Conservation (phyloP, 2,888 invertebrate species). For the Rhopalosiphum nymphaeae region DNA sequence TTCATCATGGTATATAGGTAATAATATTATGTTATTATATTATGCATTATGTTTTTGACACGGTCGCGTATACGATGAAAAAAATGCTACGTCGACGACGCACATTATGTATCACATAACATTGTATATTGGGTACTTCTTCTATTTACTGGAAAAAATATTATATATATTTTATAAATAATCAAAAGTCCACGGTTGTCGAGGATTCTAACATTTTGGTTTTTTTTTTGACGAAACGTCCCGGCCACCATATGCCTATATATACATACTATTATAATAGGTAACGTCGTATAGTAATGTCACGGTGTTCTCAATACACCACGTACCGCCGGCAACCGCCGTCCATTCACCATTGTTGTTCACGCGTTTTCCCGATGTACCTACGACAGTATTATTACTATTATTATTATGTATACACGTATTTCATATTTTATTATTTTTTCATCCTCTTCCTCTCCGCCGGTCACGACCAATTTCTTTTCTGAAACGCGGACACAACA, state of each 20-base stretch:
- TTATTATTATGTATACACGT: conserved; percentile 15
- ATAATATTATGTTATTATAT: conserved; percentile 13
- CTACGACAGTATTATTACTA: conserved; percentile 16
- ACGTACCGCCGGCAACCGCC: conserved; percentile 37
- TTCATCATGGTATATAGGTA: background rate
- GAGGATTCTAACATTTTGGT: background rate
- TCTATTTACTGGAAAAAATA: background rate
- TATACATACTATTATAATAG: background rate
- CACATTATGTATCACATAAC: background rate
- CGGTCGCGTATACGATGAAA: conserved; percentile 19
- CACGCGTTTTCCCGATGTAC: conserved; percentile 43
- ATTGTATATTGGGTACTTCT: background rate
- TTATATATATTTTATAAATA: conserved; percentile 19
- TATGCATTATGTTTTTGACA: conserved; percentile 26
- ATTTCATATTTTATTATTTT: conserved; percentile 36
- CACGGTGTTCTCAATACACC: conserved; percentile 52
- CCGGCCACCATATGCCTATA: background rate
- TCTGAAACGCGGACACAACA: conserved; percentile 1
- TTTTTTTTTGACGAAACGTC: background rate
- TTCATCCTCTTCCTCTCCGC: background rate
- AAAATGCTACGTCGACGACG: background rate
- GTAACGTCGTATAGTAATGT: conserved; percentile 2
- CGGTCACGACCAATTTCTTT: conserved; percentile 45
- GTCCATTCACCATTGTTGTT: conserved; percentile 45
- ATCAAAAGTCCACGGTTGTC: conserved; percentile 56